A percentile compares a stretch with the other conserved stretches of the same genome.
Evolutionary conservation across 2,113 vertebrate genomes (phyloP).

Genomic region (Strix aluco): DNA sequence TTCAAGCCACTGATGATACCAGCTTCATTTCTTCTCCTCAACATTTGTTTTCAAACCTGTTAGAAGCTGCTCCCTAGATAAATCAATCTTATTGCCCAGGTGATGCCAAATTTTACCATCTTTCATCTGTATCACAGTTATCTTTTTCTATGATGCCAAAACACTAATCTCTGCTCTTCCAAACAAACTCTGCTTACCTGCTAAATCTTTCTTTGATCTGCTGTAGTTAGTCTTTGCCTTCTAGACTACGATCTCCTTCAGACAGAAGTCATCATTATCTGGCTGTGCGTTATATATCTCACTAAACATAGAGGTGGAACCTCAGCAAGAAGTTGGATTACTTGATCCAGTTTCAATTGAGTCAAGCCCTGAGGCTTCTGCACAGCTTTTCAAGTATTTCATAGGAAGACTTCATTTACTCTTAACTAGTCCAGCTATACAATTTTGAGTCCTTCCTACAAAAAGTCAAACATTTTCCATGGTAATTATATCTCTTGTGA

Average conservation of each 20-base stretch:
- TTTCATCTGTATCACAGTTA: not conserved
- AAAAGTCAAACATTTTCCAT: not conserved
- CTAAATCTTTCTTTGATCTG: not conserved
- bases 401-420: not conserved
- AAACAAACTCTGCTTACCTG: not conserved
- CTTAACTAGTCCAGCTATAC: not conserved
- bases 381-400: not conserved
- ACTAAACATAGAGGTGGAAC: not conserved
- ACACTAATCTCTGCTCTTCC: not conserved
- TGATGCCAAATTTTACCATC: not conserved
- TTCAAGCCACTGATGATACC: fast-evolving
- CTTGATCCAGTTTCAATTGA: not conserved
- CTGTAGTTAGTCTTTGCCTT: not conserved
- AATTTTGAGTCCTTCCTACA: not conserved
- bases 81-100: not conserved
- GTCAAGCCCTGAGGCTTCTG: not conserved
- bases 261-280: not conserved
- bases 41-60: not conserved
- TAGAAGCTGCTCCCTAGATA: not conserved
- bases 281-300: too few relatives aligned
- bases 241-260: not conserved
- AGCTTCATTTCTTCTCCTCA: not conserved
- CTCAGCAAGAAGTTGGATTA: not conserved
- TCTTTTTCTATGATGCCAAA: not conserved
- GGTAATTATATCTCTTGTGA: not conserved